These are phyloP conservation scores for Labeo rohita DNA, from an alignment of 2,113 vertebrate species.

Conservation along the genomic window DNA sequence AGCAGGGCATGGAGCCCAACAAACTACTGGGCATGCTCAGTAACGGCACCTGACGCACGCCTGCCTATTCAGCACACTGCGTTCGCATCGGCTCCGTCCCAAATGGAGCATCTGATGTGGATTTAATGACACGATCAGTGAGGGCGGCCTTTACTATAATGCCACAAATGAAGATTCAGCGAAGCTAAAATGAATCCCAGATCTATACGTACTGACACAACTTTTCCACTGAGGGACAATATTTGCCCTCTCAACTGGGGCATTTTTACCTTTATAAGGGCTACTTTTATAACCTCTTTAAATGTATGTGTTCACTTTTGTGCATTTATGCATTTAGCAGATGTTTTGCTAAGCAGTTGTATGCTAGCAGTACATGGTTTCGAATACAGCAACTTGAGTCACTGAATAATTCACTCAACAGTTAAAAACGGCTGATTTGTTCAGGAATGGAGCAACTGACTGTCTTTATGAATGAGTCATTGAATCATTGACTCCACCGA, in stretches of 20 bases:
- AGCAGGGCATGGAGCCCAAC: conserved; percentile 94
- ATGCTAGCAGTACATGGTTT: neutral
- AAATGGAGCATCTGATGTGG: too few species aligned
- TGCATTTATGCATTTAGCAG: too few species aligned
- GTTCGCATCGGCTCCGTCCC: too few species aligned
- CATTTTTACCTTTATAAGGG: neutral
- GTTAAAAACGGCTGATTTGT: neutral
- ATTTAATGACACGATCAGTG: neutral
- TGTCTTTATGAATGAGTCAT: neutral
- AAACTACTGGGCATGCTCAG: conserved; percentile 95
- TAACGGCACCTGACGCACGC: conserved; percentile 76
- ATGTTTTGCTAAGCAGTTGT: neutral
- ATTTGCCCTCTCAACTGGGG: neutral
- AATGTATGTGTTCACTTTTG: neutral
- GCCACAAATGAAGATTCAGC: neutral
- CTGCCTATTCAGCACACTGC: too few species aligned
- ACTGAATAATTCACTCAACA: neutral
- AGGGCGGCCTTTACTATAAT: neutral
- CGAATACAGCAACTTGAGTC: neutral
- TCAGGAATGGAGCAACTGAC: too few species aligned
- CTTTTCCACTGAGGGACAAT: neutral
- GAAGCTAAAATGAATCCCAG: neutral
- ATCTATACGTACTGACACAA: neutral
- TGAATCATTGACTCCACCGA: neutral
- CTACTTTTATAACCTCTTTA: neutral